phyloP scores from a whole-genome alignment of 2,113 vertebrate species.

The Chionomys nivalis region DNA sequence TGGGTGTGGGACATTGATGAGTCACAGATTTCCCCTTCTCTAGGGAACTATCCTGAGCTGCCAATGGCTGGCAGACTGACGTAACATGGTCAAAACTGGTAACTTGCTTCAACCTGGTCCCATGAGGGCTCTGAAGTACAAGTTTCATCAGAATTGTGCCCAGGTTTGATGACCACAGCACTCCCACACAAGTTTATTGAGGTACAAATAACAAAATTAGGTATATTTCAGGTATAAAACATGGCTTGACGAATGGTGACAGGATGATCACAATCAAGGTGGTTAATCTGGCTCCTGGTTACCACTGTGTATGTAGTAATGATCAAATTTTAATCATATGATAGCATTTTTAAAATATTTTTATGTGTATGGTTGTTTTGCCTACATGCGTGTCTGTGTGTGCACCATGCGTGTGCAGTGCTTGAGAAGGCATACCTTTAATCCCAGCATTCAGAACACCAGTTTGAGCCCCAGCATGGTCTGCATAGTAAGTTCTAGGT shows the following conservation, averaged over 20 bases:
- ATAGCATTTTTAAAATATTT: not conserved
- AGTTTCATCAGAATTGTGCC: not conserved
- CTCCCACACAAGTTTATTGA: not conserved
- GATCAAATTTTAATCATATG: not conserved
- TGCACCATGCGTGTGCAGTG: not conserved
- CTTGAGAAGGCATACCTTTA: not conserved
- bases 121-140: not conserved
- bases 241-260: not conserved
- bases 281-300: not conserved
- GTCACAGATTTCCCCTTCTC: not conserved
- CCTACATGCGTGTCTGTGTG: not conserved
- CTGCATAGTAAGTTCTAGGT: not conserved
- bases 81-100: not conserved
- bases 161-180: not conserved
- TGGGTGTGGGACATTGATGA: too few species aligned
- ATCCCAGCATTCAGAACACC: not conserved
- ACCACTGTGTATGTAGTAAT: not conserved
- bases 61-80: not conserved
- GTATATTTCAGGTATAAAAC: not conserved
- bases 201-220: not conserved
- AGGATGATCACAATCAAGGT: not conserved
- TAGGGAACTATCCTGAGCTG: not conserved
- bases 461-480: not conserved
- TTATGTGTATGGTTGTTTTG: not conserved
- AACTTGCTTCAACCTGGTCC: not conserved